Conservation (phyloP, 2,888 invertebrate genomes). For the Chydorus sphaericus region DNA sequence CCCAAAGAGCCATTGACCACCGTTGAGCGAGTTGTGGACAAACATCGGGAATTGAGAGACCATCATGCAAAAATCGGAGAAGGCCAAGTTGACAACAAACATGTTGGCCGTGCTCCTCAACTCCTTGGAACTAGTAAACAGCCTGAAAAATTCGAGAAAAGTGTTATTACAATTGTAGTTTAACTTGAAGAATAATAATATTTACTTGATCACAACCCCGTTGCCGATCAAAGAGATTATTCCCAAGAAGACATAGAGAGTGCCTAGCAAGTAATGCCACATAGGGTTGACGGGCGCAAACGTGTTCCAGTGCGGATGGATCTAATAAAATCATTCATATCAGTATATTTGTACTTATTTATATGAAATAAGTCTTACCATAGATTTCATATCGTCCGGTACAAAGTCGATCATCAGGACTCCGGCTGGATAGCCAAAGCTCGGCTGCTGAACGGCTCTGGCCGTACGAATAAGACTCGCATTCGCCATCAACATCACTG, state of each 20-base stretch:
- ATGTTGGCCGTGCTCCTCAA: conserved; percentile 82
- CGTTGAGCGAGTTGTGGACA: conserved; percentile 28
- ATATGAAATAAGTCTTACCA: conserved; percentile 17
- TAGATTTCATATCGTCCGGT: conserved; percentile 21
- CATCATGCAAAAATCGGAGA: conserved; percentile 86
- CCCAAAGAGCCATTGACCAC: conserved; percentile 26
- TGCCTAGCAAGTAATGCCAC: conserved; percentile 20
- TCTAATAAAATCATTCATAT: neutral
- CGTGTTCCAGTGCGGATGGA: conserved; percentile 22
- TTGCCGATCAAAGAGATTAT: conserved; percentile 5
- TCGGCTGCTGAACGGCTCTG: neutral
- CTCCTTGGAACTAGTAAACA: conserved; percentile 54
- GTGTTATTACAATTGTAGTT: conserved; percentile 1
- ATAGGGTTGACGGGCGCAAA: conserved; percentile 23
- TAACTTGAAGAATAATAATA: neutral
- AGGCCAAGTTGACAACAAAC: conserved; percentile 76
- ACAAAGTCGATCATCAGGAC: conserved; percentile 14
- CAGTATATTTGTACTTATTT: neutral
- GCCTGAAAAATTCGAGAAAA: conserved; percentile 32
- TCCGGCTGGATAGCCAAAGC: conserved; percentile 2
- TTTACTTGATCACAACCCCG: neutral
- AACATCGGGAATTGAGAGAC: conserved; percentile 32
- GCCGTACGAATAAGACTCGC: neutral
- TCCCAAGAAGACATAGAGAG: conserved; percentile 11
- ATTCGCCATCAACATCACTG: neutral